These are phyloP conservation scores for Melanotaenia nigrans DNA, from an alignment of 2,797 vertebrate genomes.

Conservation along the genomic window DNA sequence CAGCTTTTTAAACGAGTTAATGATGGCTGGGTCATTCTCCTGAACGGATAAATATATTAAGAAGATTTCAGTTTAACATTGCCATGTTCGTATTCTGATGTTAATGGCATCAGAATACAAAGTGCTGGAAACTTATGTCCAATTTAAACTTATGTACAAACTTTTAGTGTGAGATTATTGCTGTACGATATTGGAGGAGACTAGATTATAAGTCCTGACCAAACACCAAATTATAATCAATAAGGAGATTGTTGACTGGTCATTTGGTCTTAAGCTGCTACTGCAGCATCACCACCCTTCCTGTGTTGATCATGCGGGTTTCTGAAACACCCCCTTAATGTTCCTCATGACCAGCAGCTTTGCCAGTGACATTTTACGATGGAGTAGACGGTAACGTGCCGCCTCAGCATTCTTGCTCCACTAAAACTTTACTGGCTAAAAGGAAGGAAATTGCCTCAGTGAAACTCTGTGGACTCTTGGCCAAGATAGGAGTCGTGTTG, in stretches of 20 bases:
- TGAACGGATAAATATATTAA: background rate
- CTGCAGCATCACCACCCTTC: slow-evolving; percentile 49
- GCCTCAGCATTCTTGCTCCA: slow-evolving; percentile 76
- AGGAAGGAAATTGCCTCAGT: slow-evolving; percentile 76
- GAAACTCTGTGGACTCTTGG: slow-evolving; percentile 31
- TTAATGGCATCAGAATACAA: background rate
- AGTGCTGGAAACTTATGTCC: background rate
- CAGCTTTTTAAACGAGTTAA: background rate
- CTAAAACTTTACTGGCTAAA: slow-evolving; percentile 69
- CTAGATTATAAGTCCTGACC: background rate
- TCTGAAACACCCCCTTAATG: slow-evolving; percentile 39
- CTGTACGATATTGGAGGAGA: background rate
- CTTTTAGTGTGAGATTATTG: background rate
- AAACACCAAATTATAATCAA: background rate
- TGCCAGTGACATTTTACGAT: slow-evolving; percentile 65
- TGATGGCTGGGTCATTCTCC: background rate
- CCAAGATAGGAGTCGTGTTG: slow-evolving; percentile 40
- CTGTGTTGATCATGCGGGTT: slow-evolving; percentile 70
- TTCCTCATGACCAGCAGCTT: slow-evolving; percentile 63
- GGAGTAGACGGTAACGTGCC: slow-evolving; percentile 66
- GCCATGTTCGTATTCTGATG: background rate
- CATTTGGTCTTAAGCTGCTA: slow-evolving; percentile 28
- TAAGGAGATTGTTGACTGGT: background rate
- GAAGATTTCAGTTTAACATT: background rate
- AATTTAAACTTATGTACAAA: background rate